Evolutionary conservation across 2,797 vertebrate species (phyloP).

Genomic region (Mus caroli): DNA sequence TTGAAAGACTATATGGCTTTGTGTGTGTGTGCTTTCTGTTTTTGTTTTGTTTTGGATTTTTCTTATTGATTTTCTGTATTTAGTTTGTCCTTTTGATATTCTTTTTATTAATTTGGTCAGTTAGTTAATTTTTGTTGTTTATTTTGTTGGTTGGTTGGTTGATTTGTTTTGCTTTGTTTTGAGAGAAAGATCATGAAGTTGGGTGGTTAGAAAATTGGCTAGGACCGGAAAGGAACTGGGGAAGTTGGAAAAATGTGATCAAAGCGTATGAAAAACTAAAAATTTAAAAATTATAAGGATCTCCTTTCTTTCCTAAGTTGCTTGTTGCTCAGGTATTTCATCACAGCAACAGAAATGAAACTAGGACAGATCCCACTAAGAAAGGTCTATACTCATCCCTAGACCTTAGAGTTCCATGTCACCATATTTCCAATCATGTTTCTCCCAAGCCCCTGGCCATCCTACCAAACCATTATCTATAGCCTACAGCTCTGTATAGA

Average conservation of each 20-base stretch:
- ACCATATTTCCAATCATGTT: not conserved
- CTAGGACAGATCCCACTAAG: not conserved
- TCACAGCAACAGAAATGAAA: no score
- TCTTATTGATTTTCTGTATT: not conserved
- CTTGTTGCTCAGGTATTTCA: no score
- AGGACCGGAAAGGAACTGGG: not conserved
- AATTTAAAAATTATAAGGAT: not conserved
- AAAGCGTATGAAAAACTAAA: not conserved
- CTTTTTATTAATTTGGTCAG: not conserved
- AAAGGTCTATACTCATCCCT: not conserved
- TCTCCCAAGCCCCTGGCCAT: not conserved
- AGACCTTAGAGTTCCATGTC: not conserved
- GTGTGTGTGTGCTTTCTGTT: not conserved
- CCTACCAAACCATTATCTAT: not conserved
- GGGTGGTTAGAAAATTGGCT: no score
- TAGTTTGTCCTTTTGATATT: not conserved
- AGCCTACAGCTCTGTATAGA: not conserved
- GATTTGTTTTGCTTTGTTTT: not conserved
- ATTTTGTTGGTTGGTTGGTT: not conserved
- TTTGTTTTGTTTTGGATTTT: not conserved
- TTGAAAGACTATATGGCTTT: not conserved
- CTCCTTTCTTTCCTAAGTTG: no score
- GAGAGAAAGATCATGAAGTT: not conserved
- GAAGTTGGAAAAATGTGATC: no score
- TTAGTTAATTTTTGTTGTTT: not conserved